Percentiles rank a stretch among this genome's conserved stretches.
Conservation (phyloP, 2,797 vertebrate species). For the Clangula hyemalis region DNA sequence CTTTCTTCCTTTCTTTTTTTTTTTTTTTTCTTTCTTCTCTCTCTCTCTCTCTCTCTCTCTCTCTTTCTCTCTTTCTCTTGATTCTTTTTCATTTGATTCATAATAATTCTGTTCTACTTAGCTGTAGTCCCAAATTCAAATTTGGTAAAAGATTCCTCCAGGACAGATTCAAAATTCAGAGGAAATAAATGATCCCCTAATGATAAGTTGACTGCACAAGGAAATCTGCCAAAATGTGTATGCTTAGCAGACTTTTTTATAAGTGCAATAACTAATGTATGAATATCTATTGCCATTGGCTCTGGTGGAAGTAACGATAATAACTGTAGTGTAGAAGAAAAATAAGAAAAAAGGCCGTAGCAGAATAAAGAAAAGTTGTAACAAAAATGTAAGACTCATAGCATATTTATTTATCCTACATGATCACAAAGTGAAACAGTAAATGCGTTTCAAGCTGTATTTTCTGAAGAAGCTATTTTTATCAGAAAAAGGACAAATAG, state of each 20-base stretch:
- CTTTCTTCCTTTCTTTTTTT: too few species aligned
- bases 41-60: too few species aligned
- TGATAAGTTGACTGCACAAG: neutral
- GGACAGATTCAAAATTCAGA: neutral
- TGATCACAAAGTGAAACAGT: neutral
- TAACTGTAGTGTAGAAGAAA: neutral
- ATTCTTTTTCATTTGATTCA: neutral
- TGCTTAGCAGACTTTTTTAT: neutral
- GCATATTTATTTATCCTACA: neutral
- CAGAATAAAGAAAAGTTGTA: neutral
- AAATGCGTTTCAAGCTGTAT: neutral
- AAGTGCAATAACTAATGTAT: constrained; percentile 5
- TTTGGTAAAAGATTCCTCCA: neutral
- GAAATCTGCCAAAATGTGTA: neutral
- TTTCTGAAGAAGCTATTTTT: neutral
- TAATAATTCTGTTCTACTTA: neutral
- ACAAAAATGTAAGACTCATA: neutral
- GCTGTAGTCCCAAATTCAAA: neutral
- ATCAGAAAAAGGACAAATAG: neutral
- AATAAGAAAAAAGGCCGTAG: neutral
- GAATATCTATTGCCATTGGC: constrained; percentile 4
- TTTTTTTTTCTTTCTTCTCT: too few species aligned
- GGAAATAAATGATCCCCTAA: neutral
- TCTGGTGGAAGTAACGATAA: neutral
- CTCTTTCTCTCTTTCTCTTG: too few species aligned